Evolutionary conservation across 2,113 vertebrate species (phyloP).

Genomic region (Anarhynchus alexandrinus): DNA sequence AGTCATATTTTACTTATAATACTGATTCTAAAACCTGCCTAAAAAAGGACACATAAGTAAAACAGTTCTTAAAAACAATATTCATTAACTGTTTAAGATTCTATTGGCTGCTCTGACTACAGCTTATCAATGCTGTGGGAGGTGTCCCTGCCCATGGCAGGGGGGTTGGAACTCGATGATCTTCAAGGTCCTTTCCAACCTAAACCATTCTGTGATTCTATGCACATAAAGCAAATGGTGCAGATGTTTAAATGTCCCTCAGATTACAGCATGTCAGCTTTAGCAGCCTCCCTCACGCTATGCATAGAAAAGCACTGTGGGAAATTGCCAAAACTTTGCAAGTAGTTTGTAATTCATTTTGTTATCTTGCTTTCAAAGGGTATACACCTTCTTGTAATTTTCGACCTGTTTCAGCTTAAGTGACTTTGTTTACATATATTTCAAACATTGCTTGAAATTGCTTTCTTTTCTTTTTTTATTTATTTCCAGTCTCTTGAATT

Average conservation of each 20-base stretch:
- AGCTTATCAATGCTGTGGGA: not conserved
- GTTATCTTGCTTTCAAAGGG: not conserved
- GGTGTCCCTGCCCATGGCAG: no score
- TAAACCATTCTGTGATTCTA: no score
- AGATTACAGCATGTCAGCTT: not conserved
- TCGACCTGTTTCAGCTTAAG: not conserved
- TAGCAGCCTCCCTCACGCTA: not conserved
- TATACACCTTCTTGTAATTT: not conserved
- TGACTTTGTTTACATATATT: not conserved
- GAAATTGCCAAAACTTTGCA: not conserved
- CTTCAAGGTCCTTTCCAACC: no score
- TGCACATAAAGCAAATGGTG: not conserved
- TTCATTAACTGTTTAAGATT: not conserved
- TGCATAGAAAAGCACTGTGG: not conserved
- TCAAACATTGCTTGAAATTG: not conserved
- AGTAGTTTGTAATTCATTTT: not conserved
- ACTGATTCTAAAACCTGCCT: not conserved
- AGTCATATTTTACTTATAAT: not conserved
- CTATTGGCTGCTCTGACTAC: not conserved
- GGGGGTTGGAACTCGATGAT: no score
- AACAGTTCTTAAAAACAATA: not conserved
- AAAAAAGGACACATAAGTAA: not conserved
- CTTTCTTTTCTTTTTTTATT: not conserved
- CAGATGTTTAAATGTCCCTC: not conserved
- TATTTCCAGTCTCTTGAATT: not conserved